Conservation (phyloP, 2,888 invertebrate genomes). For the Clistopyga incitator region DNA sequence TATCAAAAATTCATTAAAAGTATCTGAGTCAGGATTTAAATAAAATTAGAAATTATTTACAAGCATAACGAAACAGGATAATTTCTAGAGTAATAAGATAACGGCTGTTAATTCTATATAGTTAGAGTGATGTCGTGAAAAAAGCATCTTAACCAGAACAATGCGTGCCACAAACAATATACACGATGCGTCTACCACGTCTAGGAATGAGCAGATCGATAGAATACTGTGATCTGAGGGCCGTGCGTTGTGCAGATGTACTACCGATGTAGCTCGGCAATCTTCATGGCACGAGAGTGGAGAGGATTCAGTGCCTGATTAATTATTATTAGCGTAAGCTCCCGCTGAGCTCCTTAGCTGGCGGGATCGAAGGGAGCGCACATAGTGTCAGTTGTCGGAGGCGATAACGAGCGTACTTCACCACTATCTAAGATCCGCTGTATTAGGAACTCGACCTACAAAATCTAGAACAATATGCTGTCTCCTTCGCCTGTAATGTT, state of each 20-base stretch:
- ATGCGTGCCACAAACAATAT: constrained; percentile 16
- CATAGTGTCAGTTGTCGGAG: constrained; percentile 1
- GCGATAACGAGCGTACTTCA: constrained; percentile 36
- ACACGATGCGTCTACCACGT: neutral
- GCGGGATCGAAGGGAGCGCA: constrained; percentile 17
- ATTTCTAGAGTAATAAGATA: too few species aligned
- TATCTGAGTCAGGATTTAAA: too few species aligned
- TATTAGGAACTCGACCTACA: constrained; percentile 7
- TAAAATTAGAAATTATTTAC: too few species aligned
- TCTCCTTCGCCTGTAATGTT: neutral
- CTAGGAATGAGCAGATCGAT: neutral
- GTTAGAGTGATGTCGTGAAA: neutral
- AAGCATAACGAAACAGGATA: too few species aligned
- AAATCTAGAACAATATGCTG: constrained; percentile 17
- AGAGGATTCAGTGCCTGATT: constrained; percentile 35
- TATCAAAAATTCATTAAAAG: too few species aligned
- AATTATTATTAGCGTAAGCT: constrained; percentile 34
- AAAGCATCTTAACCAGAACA: neutral
- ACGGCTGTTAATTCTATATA: neutral
- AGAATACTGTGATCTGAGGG: constrained; percentile 10
- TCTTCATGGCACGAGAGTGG: neutral
- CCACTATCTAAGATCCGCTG: constrained; percentile 25
- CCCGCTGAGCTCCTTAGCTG: constrained; percentile 23
- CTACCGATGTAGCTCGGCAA: constrained; percentile 2
- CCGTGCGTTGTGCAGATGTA: constrained; percentile 7